phyloP scores from a whole-genome alignment of 2,888 invertebrate genomes.

The Himalopsyche anomala region DNA sequence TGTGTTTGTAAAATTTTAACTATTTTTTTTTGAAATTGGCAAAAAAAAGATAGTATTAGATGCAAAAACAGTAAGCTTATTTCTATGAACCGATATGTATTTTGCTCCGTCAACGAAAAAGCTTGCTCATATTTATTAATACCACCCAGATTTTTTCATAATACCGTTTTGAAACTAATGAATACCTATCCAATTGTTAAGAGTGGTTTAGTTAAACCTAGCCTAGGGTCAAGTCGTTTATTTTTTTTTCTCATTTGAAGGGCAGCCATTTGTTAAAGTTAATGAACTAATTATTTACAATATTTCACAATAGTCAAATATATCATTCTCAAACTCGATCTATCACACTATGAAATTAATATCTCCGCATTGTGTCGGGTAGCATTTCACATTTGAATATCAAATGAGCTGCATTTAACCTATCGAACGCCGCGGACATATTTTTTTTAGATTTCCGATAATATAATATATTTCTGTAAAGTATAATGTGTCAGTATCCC shows the following conservation, averaged over 20 bases:
- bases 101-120: too few species aligned
- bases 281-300: constrained; percentile 17
- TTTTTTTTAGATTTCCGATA: too few species aligned
- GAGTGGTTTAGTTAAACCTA: not conserved
- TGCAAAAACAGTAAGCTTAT: too few species aligned
- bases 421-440: not conserved
- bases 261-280: not conserved
- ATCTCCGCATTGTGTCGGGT: not conserved
- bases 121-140: not conserved
- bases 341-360: not conserved
- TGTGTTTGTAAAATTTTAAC: too few species aligned
- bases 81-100: too few species aligned
- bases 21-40: too few species aligned
- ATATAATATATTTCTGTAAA: too few species aligned
- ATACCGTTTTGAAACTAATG: not conserved
- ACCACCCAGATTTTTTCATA: not conserved
- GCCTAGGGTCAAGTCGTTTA: not conserved
- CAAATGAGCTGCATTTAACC: not conserved
- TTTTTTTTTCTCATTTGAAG: not conserved
- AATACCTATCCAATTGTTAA: not conserved
- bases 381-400: not conserved
- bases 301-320: not conserved
- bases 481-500: too few species aligned
- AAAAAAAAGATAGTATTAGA: too few species aligned
- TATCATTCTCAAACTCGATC: not conserved